These are phyloP conservation scores for Plusia festucae DNA, from an alignment of 2,888 invertebrate species.

Conservation along the genomic window DNA sequence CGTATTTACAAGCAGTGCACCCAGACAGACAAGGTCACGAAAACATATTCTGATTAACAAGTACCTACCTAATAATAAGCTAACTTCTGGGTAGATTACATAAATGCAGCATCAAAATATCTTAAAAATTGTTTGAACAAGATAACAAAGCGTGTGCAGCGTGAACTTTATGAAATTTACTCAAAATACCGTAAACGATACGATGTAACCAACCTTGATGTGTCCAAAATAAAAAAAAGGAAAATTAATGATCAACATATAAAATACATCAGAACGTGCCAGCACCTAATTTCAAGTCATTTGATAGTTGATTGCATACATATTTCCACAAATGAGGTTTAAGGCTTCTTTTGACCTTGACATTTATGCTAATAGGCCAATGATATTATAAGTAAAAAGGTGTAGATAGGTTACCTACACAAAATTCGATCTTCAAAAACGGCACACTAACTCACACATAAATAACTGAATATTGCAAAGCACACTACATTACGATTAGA, in stretches of 20 bases:
- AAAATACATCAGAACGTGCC: not conserved
- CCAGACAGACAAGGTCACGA: too few relatives aligned
- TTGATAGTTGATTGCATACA: slow-evolving; percentile 10
- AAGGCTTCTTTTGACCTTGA: slow-evolving; percentile 45
- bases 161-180: not conserved
- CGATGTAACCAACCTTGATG: not conserved
- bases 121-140: not conserved
- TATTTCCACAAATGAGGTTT: slow-evolving; percentile 31
- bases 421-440: too few relatives aligned
- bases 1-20: too few relatives aligned
- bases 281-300: not conserved
- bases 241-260: not conserved
- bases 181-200: not conserved
- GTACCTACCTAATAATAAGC: not conserved
- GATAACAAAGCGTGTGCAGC: too few relatives aligned
- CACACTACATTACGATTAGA: too few relatives aligned
- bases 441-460: too few relatives aligned
- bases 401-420: too few relatives aligned
- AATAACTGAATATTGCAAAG: too few relatives aligned
- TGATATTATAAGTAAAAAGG: too few relatives aligned
- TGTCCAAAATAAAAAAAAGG: not conserved
- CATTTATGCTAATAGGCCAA: slow-evolving; percentile 45
- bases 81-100: not conserved
- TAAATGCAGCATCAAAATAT: not conserved
- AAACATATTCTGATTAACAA: not conserved